phyloP scores from a whole-genome alignment of 92 coral and sea anemone genomes.

The Zoanthus sansibaricus region DNA sequence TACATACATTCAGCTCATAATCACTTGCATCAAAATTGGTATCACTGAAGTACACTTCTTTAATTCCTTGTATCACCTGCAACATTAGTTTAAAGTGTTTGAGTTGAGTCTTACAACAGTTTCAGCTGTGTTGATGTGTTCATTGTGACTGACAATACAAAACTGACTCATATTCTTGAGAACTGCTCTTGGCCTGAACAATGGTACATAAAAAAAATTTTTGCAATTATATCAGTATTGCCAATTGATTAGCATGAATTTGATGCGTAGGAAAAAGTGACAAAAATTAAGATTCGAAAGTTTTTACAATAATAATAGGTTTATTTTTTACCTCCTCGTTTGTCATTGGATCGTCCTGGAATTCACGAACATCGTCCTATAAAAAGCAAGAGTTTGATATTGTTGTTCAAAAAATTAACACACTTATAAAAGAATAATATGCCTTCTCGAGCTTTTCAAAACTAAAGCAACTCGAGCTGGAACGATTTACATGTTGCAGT shows the following conservation, averaged over 20 bases:
- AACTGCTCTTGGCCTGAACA: too few species aligned
- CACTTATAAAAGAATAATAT: too few species aligned
- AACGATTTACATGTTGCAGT: neutral
- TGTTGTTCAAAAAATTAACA: too few species aligned
- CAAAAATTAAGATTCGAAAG: too few species aligned
- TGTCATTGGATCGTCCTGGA: slow-evolving; percentile 92
- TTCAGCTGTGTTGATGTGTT: neutral
- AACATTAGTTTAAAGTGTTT: neutral
- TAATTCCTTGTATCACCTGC: slow-evolving; percentile 87
- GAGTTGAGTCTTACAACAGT: neutral
- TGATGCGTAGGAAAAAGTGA: too few species aligned
- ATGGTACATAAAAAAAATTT: too few species aligned
- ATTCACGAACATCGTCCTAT: slow-evolving; percentile 90
- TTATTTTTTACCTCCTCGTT: slow-evolving; percentile 84
- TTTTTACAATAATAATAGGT: too few species aligned
- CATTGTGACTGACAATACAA: neutral
- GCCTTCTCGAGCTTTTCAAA: too few species aligned
- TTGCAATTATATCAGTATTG: too few species aligned
- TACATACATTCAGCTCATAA: slow-evolving; percentile 88
- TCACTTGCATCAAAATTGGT: slow-evolving; percentile 95
- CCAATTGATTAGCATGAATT: too few species aligned
- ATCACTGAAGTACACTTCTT: slow-evolving; percentile 89
- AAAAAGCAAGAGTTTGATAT: neutral
- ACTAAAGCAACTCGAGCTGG: neutral
- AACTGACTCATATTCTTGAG: neutral